Base-by-base conservation (phyloP, 2,888 invertebrate species). In the Nemotelus nigrinus region DNA sequence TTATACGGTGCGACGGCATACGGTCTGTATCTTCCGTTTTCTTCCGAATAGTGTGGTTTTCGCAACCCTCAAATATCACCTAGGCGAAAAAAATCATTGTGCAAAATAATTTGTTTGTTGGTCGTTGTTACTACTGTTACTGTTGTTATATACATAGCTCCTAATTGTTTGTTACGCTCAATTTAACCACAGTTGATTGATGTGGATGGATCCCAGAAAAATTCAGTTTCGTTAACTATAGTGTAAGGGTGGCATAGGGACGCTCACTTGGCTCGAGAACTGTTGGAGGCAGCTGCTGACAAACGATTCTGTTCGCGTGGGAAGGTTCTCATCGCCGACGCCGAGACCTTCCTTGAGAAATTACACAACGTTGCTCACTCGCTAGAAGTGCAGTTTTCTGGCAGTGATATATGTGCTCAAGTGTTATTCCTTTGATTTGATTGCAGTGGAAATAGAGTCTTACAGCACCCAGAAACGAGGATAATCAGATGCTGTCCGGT, bases 371-470 rank as follows among this genome's bases (percentile, higher is more conserved):
- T n/a, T 53, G 55, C 55, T 53, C 6, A 2, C 50, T 8, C 55
- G 2, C 8, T n/a, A 10, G 10, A 70, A 70, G n/a, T 55, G 53
- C 55, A 70, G 55, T 70, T 70, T 6, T 8, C 48, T 4, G n/a
- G 47, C 39, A 2, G 44, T 55, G 55, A 6, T 5, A 70, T 55
- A 44, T 55, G 70, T 70, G 70, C 47, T 3, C 8, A 8, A 48
- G 53, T 39, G 53, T 70, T 55, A 53, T 43, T 53, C 45, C 47
- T 39, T 10, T 70, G 5, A 4, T 53, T 10, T 70, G 44, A 43
- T 70, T 70, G 8, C 70, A 70, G 70, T 70, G 70, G 8, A 41
- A 70, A 70, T n/a, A 70, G 70, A 53, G 25, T 70, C n/a, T 48
- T 3, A 2, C 48, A 67, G 50, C 25, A 67, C 2, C 48, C 45